These are phyloP conservation scores for Acarapis woodi DNA, from an alignment of 1,140 invertebrate species.

Conservation along the genomic window DNA sequence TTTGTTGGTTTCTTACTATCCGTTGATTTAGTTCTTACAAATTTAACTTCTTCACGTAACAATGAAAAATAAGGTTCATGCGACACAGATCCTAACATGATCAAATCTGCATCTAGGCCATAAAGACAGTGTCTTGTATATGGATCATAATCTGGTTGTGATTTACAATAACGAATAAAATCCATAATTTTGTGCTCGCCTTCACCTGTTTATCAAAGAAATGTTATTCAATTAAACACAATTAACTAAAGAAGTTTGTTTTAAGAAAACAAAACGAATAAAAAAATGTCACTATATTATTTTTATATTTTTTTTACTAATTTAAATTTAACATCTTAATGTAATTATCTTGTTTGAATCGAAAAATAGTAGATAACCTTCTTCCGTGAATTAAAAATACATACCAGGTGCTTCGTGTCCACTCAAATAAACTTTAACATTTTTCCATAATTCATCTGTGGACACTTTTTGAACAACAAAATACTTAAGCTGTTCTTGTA, in stretches of 20 bases:
- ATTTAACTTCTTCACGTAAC: constrained; percentile 53
- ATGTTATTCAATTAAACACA: not conserved
- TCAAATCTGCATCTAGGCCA: constrained; percentile 80
- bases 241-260: no score
- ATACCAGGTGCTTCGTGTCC: constrained; percentile 21
- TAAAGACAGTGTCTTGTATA: constrained; percentile 80
- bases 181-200: constrained; percentile 98
- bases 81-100: constrained; percentile 69
- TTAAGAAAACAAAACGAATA: no score
- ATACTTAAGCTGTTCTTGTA: constrained; percentile 56
- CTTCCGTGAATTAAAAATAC: no score
- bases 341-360: no score
- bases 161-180: constrained; percentile 59
- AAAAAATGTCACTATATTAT: no score
- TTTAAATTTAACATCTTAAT: no score
- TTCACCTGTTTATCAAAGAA: no score
- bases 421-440: constrained; percentile 18
- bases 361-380: no score
- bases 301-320: no score
- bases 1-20: constrained; percentile 17
- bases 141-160: constrained; percentile 47
- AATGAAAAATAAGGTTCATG: constrained; percentile 83
- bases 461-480: constrained; percentile 65
- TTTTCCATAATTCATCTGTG: constrained; percentile 45
- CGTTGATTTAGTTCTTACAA: constrained; percentile 12